phyloP scores from a whole-genome alignment of 2,113 vertebrate species.

The Lota lota region DNA sequence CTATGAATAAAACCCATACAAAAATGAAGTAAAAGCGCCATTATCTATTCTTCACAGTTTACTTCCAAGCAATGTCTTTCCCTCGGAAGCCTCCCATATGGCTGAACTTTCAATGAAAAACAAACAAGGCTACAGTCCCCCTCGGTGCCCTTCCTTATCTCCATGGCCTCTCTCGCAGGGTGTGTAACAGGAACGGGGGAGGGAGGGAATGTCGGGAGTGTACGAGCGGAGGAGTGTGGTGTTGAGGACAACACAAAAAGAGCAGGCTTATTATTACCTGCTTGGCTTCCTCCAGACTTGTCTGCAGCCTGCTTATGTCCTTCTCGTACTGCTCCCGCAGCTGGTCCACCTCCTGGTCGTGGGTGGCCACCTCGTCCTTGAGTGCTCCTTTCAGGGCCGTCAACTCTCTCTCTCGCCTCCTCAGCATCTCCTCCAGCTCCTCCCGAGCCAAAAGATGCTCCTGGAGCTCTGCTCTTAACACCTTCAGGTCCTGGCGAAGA shows the following conservation, averaged over 20 bases:
- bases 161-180: slow-evolving; percentile 33
- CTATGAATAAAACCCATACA: too few relatives aligned
- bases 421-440: slow-evolving; percentile 88
- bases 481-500: slow-evolving; percentile 81
- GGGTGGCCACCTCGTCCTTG: slow-evolving; percentile 94
- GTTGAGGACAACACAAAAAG: too few relatives aligned
- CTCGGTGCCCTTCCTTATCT: slow-evolving; percentile 43
- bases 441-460: slow-evolving; percentile 84
- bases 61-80: slow-evolving; percentile 42
- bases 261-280: slow-evolving; percentile 73
- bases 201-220: not conserved
- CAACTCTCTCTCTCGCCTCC: slow-evolving; percentile 88
- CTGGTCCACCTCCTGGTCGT: slow-evolving; percentile 90
- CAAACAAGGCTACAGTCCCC: slow-evolving; percentile 12
- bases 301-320: slow-evolving; percentile 77
- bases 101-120: slow-evolving; percentile 21
- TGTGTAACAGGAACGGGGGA: slow-evolving; percentile 22
- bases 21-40: too few relatives aligned
- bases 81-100: slow-evolving; percentile 23
- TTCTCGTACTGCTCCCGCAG: slow-evolving; percentile 88
- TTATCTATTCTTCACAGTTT: not conserved
- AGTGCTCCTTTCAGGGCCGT: slow-evolving; percentile 92
- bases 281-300: slow-evolving; percentile 78
- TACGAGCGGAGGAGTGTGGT: too few relatives aligned
- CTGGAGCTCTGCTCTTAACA: slow-evolving; percentile 83